Base-by-base conservation (phyloP, 2,888 invertebrate species). In the Ectobius pallidus region DNA sequence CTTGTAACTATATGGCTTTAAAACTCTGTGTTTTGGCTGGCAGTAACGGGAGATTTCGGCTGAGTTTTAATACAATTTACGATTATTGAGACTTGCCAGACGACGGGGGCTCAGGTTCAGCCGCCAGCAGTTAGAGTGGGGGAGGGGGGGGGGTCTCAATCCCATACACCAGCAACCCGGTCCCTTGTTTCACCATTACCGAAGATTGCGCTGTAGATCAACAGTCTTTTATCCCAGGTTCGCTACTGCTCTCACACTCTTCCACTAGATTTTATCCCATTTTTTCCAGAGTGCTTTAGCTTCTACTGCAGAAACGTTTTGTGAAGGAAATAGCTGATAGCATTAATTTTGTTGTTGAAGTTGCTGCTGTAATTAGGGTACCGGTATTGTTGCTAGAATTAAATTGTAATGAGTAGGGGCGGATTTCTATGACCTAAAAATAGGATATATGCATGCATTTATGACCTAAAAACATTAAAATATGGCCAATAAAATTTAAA, bases 41-140 rank as follows among this genome's bases (percentile, higher is more conserved):
- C 73, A 71, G 73, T 71, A 63, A 74, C 70, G 74, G 74, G 69
- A 74, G 74, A 74, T 74, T 73, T 73, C 71, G 61, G 58, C 49
- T 39, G 69, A 58, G 68, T 75, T 75, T 75, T 75, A 75, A 75
- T 71, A 75, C 71, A 75, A 75, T 75, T 75, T 75, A 75, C 75
- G 75, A 65, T 75, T 75, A 75, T 75, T 71, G 75, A 71, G 67
- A 46, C 44, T 65, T 65, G 25, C 46, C 65, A 65, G 65, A 58
- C 58, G 58, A 67, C 34, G 55, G 55, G 44, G 44, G 30, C 42
- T 27, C 61, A 18, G 22, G 70, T 61, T 58, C 30, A 58, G 27
- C 27, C 6, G 55, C 27, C 9, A 49, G 46, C 46, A 46, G 46
- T 20, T n/a, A n/a, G n/a, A 34, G 11, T 11, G 34, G 34, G 11